Evolutionary conservation across 2,113 vertebrate genomes (phyloP).

Genomic region (Globicephala melas): DNA sequence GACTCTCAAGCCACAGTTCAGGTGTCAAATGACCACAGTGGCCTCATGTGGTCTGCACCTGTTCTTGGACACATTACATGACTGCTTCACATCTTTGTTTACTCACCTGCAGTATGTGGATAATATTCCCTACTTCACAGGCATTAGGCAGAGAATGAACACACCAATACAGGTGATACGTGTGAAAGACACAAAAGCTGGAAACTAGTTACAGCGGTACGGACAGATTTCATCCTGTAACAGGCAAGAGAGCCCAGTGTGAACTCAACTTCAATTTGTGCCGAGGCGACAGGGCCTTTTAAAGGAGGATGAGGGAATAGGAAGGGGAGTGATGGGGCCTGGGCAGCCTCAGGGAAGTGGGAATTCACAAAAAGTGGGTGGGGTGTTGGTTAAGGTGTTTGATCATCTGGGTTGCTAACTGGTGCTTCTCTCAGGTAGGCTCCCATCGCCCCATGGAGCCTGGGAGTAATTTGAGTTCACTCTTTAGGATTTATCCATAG

Average conservation of each 20-base stretch:
- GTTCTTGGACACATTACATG: not conserved
- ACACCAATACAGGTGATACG: not conserved
- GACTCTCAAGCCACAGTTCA: not conserved
- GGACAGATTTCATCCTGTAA: not conserved
- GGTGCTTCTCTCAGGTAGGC: not conserved
- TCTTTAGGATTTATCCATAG: not conserved
- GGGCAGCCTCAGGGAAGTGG: not conserved
- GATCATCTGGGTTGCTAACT: not conserved
- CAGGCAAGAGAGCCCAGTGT: not conserved
- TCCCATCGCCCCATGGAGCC: rapidly evolving
- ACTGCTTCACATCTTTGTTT: not conserved
- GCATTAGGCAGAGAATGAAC: not conserved
- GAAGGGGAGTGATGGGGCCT: no score
- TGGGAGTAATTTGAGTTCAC: not conserved
- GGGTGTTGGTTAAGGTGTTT: not conserved
- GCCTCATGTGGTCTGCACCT: not conserved
- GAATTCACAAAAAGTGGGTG: not conserved
- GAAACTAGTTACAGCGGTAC: not conserved
- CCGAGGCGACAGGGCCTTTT: not conserved
- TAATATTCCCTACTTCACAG: not conserved
- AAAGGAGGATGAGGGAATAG: not conserved
- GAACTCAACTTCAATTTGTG: not conserved
- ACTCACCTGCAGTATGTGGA: not conserved
- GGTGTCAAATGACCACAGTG: not conserved
- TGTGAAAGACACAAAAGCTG: not conserved